Evolutionary conservation across 1,140 invertebrate species (phyloP).

Genomic region (Wasmannia auropunctata): DNA sequence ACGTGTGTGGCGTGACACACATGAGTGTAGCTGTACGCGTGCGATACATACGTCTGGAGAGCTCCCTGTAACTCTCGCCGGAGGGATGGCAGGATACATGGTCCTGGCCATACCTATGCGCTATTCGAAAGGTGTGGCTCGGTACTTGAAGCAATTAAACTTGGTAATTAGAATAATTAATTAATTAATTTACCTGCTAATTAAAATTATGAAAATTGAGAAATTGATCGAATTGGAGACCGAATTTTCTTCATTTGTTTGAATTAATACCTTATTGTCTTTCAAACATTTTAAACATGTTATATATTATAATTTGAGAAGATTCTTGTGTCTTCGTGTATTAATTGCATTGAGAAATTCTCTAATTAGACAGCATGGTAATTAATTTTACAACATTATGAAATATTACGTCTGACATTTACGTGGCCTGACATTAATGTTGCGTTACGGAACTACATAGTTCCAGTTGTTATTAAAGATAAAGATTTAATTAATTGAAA

Average conservation of each 20-base stretch:
- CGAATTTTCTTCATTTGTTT: not conserved
- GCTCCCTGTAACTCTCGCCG: constrained; percentile 64
- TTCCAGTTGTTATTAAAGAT: not conserved
- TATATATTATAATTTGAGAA: not conserved
- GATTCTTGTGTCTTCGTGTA: not conserved
- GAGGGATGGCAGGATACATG: constrained; percentile 51
- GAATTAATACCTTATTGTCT: not conserved
- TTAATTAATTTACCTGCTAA: constrained; percentile 70
- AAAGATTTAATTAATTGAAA: not conserved
- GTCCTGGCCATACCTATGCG: constrained; percentile 72
- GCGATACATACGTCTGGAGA: constrained; percentile 37
- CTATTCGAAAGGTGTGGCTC: constrained; percentile 70
- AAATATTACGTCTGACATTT: not conserved
- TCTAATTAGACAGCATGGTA: not conserved
- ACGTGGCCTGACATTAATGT: not conserved
- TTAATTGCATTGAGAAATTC: not conserved
- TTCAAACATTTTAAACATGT: too few species aligned
- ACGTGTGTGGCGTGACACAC: constrained; percentile 39
- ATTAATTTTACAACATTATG: not conserved
- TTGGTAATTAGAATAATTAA: constrained; percentile 51
- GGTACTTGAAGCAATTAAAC: constrained; percentile 59
- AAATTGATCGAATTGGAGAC: not conserved
- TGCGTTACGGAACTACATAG: not conserved
- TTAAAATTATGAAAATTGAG: constrained; percentile 24
- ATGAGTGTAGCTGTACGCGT: constrained; percentile 28